Percentiles rank a stretch among this genome's conserved stretches.
These are phyloP conservation scores for Campylomormyrus numenius DNA, from an alignment of 2,113 vertebrate species.

Conservation along the genomic window DNA sequence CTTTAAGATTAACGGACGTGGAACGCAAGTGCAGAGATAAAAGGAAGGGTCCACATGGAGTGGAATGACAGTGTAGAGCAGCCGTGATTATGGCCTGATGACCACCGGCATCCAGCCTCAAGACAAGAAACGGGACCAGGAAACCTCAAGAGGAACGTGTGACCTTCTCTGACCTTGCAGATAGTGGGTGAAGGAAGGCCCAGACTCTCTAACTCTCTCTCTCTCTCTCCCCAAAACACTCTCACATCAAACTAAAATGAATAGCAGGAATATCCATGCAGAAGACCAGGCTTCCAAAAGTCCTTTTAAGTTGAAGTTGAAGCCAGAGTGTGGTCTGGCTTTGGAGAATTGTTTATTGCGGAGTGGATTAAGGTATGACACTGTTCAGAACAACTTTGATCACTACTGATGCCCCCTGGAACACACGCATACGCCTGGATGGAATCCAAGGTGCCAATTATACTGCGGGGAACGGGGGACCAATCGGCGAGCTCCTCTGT, in stretches of 20 bases:
- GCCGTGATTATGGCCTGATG: neutral
- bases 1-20: neutral
- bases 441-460: constrained; percentile 54
- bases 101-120: neutral
- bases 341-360: constrained; percentile 38
- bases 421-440: constrained; percentile 32
- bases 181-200: neutral
- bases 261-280: constrained; percentile 27
- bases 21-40: neutral
- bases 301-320: constrained; percentile 40
- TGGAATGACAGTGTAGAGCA: neutral
- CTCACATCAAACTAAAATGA: constrained; percentile 22
- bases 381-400: constrained; percentile 53
- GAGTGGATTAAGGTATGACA: constrained; percentile 42
- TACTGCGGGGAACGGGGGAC: constrained; percentile 44
- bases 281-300: constrained; percentile 25
- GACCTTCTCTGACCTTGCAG: neutral
- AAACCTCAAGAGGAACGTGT: neutral
- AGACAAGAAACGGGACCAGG: neutral
- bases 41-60: neutral
- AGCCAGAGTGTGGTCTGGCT: constrained; percentile 40
- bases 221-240: neutral
- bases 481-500: constrained; percentile 35
- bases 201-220: neutral
- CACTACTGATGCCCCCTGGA: constrained; percentile 44